Evolutionary conservation across 1,140 invertebrate species (phyloP), one percentile per base, ranked within the genome.

Genomic region (Drosophila parvula): DNA sequence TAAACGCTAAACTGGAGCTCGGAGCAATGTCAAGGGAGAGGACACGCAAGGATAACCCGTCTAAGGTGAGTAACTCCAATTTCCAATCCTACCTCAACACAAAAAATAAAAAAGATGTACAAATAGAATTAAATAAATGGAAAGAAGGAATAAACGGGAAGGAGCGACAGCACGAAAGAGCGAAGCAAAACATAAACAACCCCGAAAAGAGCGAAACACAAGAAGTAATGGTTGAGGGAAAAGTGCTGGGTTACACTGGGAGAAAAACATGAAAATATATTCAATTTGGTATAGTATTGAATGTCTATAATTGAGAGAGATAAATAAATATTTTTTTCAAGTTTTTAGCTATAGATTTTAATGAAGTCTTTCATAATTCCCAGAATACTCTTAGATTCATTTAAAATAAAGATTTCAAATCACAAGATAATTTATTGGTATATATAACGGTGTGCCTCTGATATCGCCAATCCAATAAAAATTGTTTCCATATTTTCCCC

Each of bases 111-210:
- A 3, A 3, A 0, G 16, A 22, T 22, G 28, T 32, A 28, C 47
- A 41, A 69, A 50, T 27, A 43, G 16, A 48, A 38, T 38, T 43
- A n/a, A 40, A 55, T 16, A 57, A 44, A 30, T 40, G 22, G 48
- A 11, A 55, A 18, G 18, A 27, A 69, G 14, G 16, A 16, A 45
- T 12, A 41, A 36, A 11, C 18, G n/a, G 30, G 18, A 40, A 16
- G 36, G 28, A 68, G 40, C 14, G 28, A 14, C 10, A 32, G 28
- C 61, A n/a, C n/a, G 81, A 80, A 83, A 48, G 71, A 79, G 65
- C 77, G 55, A 80, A 84, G 62, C 76, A 86, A 82, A 82, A 82
- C 62, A 86, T 79, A 88, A 77, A 88, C 83, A 88, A 83, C 83
- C 83, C 83, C 82, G 62, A 69, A 79, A 86, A 57, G 47, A 61